Percentiles rank a stretch among this genome's conserved stretches.
Evolutionary conservation across 2,797 vertebrate species (phyloP).

Genomic region (Sebastes elongatus): DNA sequence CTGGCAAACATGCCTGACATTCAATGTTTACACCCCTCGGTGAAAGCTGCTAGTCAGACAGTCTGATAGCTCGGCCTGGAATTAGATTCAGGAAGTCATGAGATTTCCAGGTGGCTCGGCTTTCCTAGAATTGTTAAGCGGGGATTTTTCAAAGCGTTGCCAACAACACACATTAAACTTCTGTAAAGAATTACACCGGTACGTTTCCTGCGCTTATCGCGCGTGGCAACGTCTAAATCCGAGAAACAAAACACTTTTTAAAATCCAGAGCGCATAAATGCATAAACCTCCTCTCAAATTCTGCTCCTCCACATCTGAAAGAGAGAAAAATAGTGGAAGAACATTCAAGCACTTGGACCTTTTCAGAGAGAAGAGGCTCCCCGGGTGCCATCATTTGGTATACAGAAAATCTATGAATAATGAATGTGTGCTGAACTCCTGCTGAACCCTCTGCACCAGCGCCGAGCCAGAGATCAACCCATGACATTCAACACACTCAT

Average conservation of each 20-base stretch:
- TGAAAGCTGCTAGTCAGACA: constrained; percentile 78
- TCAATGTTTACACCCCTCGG: constrained; percentile 65
- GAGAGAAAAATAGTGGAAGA: constrained; percentile 5
- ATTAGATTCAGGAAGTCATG: constrained; percentile 81
- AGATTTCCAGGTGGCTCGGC: constrained; percentile 79
- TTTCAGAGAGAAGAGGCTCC: constrained; percentile 32
- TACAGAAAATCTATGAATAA: constrained; percentile 76
- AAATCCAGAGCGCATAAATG: constrained; percentile 6
- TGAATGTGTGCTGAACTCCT: constrained; percentile 75
- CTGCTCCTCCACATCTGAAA: background rate
- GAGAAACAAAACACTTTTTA: constrained; percentile 37
- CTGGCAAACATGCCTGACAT: constrained; percentile 71
- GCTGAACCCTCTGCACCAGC: constrained; percentile 71
- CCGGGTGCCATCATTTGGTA: constrained; percentile 30
- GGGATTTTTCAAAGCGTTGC: constrained; percentile 69
- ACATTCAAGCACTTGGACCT: constrained; percentile 2
- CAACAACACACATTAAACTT: constrained; percentile 63
- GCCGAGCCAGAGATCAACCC: constrained; percentile 68
- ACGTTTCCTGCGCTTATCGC: constrained; percentile 18
- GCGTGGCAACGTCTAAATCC: constrained; percentile 17
- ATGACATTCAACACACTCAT: constrained; percentile 58
- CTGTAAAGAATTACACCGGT: constrained; percentile 49
- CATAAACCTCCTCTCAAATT: background rate
- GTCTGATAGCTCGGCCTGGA: constrained; percentile 71
- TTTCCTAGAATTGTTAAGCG: constrained; percentile 78